Evolutionary conservation across 2,888 invertebrate species (phyloP).

Genomic region (Ochlodes sylvanus): DNA sequence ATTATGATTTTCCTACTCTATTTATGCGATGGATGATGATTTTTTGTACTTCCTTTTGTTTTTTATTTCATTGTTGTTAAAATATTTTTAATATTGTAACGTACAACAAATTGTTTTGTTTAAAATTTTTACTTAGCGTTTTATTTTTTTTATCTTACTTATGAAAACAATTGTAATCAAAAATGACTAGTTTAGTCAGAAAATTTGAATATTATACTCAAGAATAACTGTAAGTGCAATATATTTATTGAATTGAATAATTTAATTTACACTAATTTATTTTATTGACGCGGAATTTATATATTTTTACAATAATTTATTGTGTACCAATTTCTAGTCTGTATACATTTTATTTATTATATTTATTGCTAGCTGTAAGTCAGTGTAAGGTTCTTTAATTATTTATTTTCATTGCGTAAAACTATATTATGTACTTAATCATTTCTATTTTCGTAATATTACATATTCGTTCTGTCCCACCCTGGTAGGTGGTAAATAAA

Average conservation of each 20-base stretch:
- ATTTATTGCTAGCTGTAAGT: slow-evolving; percentile 20
- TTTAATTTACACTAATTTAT: slow-evolving; percentile 56
- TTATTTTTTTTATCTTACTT: slow-evolving; percentile 46
- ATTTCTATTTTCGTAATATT: slow-evolving; percentile 3
- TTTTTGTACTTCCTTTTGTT: neutral
- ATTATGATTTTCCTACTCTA: too few species aligned
- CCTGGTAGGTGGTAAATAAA: neutral
- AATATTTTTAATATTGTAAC: neutral
- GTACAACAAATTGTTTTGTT: slow-evolving; percentile 36
- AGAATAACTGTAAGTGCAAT: slow-evolving; percentile 64
- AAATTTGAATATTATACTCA: slow-evolving; percentile 39
- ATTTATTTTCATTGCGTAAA: neutral
- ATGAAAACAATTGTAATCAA: slow-evolving; percentile 33
- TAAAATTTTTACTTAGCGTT: slow-evolving; percentile 4
- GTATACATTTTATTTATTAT: slow-evolving; percentile 52
- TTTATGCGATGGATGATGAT: too few species aligned
- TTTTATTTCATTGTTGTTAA: neutral
- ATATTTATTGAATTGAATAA: slow-evolving; percentile 61
- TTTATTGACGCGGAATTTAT: slow-evolving; percentile 43
- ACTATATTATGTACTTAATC: neutral
- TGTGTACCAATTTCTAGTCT: slow-evolving; percentile 49
- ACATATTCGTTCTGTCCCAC: neutral
- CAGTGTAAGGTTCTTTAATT: neutral
- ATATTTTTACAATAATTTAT: slow-evolving; percentile 41
- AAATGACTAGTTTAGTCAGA: slow-evolving; percentile 48